These are phyloP conservation scores for Knipowitschia caucasica DNA, from an alignment of 2,797 vertebrate species.

Conservation along the genomic window DNA sequence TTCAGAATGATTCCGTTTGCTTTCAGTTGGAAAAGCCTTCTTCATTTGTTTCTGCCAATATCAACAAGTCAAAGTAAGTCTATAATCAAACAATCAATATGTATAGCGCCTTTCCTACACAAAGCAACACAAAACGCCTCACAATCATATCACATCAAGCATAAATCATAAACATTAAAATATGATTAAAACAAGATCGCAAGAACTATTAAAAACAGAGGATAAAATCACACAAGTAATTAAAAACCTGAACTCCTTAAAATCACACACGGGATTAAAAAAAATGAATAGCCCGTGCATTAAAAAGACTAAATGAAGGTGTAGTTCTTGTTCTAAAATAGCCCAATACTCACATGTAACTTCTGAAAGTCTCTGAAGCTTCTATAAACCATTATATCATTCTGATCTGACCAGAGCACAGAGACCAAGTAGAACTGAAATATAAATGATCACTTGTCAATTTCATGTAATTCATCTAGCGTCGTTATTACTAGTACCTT, in stretches of 20 bases:
- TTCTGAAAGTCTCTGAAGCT: slow-evolving; percentile 65
- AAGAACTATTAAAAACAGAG: too few relatives aligned
- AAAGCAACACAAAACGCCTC: too few relatives aligned
- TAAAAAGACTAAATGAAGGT: too few relatives aligned
- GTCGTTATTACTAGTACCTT: slow-evolving; percentile 51
- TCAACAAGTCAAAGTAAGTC: neutral
- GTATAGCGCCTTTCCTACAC: too few relatives aligned
- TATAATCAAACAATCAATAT: neutral
- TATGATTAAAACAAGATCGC: too few relatives aligned
- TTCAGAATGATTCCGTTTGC: slow-evolving; percentile 49
- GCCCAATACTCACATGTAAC: slow-evolving; percentile 69
- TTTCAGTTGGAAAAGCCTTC: slow-evolving; percentile 55
- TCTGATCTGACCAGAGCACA: slow-evolving; percentile 77
- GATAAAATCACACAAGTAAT: too few relatives aligned
- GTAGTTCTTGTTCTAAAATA: neutral
- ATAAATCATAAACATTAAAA: too few relatives aligned
- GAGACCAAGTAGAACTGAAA: slow-evolving; percentile 73
- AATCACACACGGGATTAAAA: too few relatives aligned
- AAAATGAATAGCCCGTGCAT: too few relatives aligned
- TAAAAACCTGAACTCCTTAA: too few relatives aligned
- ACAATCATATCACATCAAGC: too few relatives aligned
- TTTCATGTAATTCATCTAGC: neutral
- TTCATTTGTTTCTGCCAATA: slow-evolving; percentile 68
- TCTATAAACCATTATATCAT: slow-evolving; percentile 72
- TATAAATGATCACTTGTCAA: neutral